Percentiles rank a stretch among this genome's conserved stretches.
phyloP scores from a whole-genome alignment of 2,888 invertebrate species.

The Scaptomyza flava region DNA sequence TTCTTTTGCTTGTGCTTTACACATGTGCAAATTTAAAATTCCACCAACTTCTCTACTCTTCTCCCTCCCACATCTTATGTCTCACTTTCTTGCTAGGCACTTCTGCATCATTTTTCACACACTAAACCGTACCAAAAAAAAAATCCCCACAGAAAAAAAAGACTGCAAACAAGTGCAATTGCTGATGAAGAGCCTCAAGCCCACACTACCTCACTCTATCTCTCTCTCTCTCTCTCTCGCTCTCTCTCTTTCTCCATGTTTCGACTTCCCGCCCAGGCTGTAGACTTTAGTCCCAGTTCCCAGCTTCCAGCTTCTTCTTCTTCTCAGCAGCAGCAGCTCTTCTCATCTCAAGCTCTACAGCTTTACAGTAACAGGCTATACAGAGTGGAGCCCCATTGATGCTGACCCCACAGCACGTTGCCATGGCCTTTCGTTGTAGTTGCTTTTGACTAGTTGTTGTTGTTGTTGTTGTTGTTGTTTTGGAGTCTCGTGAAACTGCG shows the following conservation, averaged over 20 bases:
- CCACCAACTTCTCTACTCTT: slow-evolving; percentile 7
- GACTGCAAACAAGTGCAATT: slow-evolving; percentile 48
- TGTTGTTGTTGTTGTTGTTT: slow-evolving; percentile 25
- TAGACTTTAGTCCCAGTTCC: slow-evolving; percentile 16
- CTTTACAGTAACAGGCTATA: slow-evolving; percentile 26
- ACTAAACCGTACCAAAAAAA: slow-evolving; percentile 21
- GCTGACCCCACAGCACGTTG: slow-evolving; percentile 56
- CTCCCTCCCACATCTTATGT: neutral
- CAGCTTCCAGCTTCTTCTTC: slow-evolving; percentile 23
- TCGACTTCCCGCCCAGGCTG: slow-evolving; percentile 7
- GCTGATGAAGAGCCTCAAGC: slow-evolving; percentile 32
- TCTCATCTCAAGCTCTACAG: slow-evolving; percentile 8
- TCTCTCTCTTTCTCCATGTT: slow-evolving; percentile 6
- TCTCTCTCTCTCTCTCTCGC: neutral
- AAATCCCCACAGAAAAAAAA: neutral
- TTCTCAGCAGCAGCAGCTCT: neutral
- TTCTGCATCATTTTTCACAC: slow-evolving; percentile 35
- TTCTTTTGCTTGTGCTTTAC: slow-evolving; percentile 25
- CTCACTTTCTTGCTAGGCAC: slow-evolving; percentile 14
- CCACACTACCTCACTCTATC: neutral
- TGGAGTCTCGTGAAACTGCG: slow-evolving; percentile 43
- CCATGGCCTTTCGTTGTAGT: slow-evolving; percentile 49
- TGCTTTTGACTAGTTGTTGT: slow-evolving; percentile 14
- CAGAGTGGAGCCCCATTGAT: slow-evolving; percentile 44
- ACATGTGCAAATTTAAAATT: slow-evolving; percentile 62